Base-by-base conservation (phyloP, 2,797 vertebrate genomes). In the Crocidura indochinensis region DNA sequence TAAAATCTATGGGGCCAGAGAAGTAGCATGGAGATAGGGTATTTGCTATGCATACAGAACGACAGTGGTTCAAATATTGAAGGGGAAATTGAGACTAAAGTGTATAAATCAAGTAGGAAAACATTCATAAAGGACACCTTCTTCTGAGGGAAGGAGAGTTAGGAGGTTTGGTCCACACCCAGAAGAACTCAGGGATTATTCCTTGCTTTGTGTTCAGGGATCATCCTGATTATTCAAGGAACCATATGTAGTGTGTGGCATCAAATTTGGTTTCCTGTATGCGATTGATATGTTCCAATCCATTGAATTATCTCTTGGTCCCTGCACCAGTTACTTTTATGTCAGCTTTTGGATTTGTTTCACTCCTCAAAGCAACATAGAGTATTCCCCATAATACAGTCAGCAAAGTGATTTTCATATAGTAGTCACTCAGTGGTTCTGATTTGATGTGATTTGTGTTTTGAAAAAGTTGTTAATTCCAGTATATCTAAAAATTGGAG, bases 321-420 rank as follows among this genome's bases (percentile, higher is more conserved):
- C 17, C 56, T 60, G 56, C 56, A 60, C 8, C 56, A 60, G 4
- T 60, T 60, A 22, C 22, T 65, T 65, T 65, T 65, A 71, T 53
- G 29, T 56, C 46, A 56, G 19, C 17, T 60, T 44, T 46, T 17
- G 24, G 7, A 10, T 88, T 71, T 67, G 53, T 60, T 60, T 49
- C 27, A 9, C 44, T 82, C 4, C 47, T 22, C n/a, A 47, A 0
- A 60, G 47, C 68, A 94, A 68, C 60, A 49, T 15, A 15, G 74
- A 67, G n/a, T 76, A 62, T 79, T 88, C 68, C 80, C 51, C 65
- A 27, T 38, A 84, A 71, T 62, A 53, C 84, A 64, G 20, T 67
- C 19, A n/a, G 49, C 62, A 4, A 3, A 20, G 14, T 62, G 11
- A 22, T 79, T 93, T 69, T 86, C 65, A 75, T 24, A 0, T 44